Percentiles rank a stretch among this genome's conserved stretches.
Conservation (phyloP, 2,113 vertebrate species). For the Helogale parvula region DNA sequence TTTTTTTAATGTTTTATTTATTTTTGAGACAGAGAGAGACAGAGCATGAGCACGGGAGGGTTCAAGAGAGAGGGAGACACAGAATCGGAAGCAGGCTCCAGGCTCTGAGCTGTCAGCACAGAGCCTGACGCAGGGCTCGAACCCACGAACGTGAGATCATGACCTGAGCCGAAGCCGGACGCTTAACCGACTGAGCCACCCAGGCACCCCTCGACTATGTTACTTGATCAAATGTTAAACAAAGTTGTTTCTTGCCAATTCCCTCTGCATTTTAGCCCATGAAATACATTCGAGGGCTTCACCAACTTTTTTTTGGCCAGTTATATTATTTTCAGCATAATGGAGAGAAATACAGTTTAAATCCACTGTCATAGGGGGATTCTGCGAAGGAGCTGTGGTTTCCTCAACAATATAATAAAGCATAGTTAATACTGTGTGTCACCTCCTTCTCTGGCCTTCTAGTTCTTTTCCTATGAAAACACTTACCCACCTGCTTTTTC, state of each 20-base stretch:
- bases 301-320: neutral
- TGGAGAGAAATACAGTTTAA: slow-evolving; percentile 36
- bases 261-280: neutral
- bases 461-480: slow-evolving; percentile 27
- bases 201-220: neutral
- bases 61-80: too few species aligned
- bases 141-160: too few species aligned
- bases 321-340: slow-evolving; percentile 50
- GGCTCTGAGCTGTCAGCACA: too few species aligned
- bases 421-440: neutral
- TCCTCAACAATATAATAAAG: neutral
- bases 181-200: too few species aligned
- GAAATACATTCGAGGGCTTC: neutral
- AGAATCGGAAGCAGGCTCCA: too few species aligned
- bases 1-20: too few species aligned
- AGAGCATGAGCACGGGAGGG: too few species aligned
- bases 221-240: slow-evolving; percentile 4
- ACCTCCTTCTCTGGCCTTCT: neutral
- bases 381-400: neutral
- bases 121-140: too few species aligned
- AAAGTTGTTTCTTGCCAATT: neutral
- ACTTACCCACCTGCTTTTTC: neutral
- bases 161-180: too few species aligned
- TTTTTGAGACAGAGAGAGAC: too few species aligned
- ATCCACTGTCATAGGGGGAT: neutral